Conservation (phyloP, 2,797 vertebrate genomes). For the Fundulus diaphanus region DNA sequence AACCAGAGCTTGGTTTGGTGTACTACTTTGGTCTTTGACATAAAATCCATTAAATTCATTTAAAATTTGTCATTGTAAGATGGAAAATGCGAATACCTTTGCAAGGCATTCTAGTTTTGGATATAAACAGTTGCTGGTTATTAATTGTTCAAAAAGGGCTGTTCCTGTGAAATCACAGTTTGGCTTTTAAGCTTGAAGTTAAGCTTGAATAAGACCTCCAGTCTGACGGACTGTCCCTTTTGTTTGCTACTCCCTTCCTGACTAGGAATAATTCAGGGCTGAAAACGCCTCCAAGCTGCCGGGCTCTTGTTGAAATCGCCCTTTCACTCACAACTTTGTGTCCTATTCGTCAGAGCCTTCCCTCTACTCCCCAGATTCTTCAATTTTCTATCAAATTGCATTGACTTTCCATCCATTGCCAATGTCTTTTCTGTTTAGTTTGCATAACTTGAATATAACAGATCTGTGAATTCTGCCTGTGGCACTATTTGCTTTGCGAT, state of each 20-base stretch:
- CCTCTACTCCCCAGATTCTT: background rate
- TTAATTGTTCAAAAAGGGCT: background rate
- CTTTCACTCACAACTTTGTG: slow-evolving; percentile 7
- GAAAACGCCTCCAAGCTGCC: slow-evolving; percentile 15
- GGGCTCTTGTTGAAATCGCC: slow-evolving; percentile 15
- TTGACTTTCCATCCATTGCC: slow-evolving; percentile 1
- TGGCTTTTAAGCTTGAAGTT: background rate
- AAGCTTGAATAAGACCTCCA: too few relatives aligned
- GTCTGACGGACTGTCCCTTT: slow-evolving; percentile 12
- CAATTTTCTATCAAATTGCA: slow-evolving; percentile 15
- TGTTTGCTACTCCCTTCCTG: slow-evolving; percentile 13
- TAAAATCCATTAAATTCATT: background rate
- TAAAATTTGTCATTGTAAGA: background rate
- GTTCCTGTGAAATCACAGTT: background rate
- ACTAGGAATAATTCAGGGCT: slow-evolving; percentile 33
- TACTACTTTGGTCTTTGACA: background rate
- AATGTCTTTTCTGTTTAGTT: slow-evolving; percentile 8
- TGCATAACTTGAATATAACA: slow-evolving; percentile 12
- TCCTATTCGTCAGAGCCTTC: background rate
- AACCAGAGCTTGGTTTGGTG: too few relatives aligned
- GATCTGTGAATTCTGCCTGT: slow-evolving; percentile 40
- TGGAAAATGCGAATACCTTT: background rate
- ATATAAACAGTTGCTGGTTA: background rate
- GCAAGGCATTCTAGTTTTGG: background rate
- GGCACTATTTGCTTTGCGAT: slow-evolving; percentile 27